phyloP scores from a whole-genome alignment of 2,113 vertebrate species.

The Lepus timidus region DNA sequence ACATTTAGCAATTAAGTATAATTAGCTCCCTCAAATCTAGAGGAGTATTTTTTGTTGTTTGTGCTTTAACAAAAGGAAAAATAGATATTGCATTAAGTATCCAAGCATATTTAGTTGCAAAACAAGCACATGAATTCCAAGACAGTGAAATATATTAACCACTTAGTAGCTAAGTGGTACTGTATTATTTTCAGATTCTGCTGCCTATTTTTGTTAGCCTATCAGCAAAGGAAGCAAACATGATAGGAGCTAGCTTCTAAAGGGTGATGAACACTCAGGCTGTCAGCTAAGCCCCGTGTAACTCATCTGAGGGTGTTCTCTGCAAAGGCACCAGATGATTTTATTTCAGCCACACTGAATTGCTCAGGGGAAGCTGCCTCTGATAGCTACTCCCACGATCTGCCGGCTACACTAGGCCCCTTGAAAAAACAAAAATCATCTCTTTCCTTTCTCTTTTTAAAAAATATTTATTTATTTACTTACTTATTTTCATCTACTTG shows the following conservation, averaged over 20 bases:
- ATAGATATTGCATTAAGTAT: constrained; percentile 45
- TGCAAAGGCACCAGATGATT: not conserved
- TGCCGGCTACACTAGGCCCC: not conserved
- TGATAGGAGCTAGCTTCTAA: not conserved
- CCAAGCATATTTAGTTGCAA: constrained; percentile 24
- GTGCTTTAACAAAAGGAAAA: not conserved
- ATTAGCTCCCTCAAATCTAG: constrained; percentile 40
- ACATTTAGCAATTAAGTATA: constrained; percentile 41
- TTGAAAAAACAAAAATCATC: not conserved
- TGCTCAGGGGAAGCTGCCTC: not conserved
- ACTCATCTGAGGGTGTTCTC: not conserved
- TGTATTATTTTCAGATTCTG: not conserved
- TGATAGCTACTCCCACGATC: not conserved
- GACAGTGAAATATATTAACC: not conserved
- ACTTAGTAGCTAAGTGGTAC: not conserved
- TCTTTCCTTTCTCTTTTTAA: too few relatives aligned
- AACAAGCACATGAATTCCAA: constrained; percentile 28
- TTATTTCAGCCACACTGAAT: not conserved
- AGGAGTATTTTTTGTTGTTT: not conserved
- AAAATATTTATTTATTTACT: too few relatives aligned
- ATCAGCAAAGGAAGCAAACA: not conserved
- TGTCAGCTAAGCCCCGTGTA: not conserved
- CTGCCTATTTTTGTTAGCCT: not conserved
- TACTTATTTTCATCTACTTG: too few relatives aligned
- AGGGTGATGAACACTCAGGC: not conserved